Evolutionary conservation across 2,888 invertebrate genomes (phyloP), one percentile per base, ranked within the genome.

Genomic region (Clistopyga incitator): DNA sequence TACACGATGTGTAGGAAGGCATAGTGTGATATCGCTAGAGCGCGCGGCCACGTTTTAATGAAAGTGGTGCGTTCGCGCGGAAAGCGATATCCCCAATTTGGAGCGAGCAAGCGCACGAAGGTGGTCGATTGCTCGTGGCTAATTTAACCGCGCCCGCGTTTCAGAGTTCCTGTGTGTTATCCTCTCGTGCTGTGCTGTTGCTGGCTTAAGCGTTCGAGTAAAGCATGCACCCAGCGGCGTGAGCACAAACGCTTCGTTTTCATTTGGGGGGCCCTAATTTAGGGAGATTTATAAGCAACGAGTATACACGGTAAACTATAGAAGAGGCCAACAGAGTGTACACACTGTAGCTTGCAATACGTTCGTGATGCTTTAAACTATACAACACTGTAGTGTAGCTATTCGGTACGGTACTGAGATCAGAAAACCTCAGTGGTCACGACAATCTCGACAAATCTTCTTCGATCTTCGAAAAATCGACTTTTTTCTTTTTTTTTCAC

Each of bases 221-320:
- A 67, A 72, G 78, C 61, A 61, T 52, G 42, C n/a, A 29, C 81
- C 50, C 20, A 59, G 20, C 52, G 42, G 34, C 42, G 34, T 50
- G 56, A 75, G 75, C 71, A 50, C 83, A 78, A 82, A 77, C 82
- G 85, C 82, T 88, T 86, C 86, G 85, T 88, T 86, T 88, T 88
- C 86, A 88, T 88, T 88, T 86, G 78, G 84, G 82, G 50, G 80
- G 59, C 67, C 78, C 86, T 87, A 88, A 88, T 88, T 87, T 86
- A 67, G 76, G 67, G 81, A 87, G 86, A 88, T 88, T 87, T 88
- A 88, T 85, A 81, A 79, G 81, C 78, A 42, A 59, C 65, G 52
- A 64, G 82, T 81, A 81, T 85, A 86, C 76, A 76, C 64, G 45
- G 68, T 65, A 70, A 78, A 82, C 50, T 83, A 86, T 86, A 82